Base-by-base conservation (phyloP, 2,888 invertebrate genomes). In the Platycheirus rosarum region DNA sequence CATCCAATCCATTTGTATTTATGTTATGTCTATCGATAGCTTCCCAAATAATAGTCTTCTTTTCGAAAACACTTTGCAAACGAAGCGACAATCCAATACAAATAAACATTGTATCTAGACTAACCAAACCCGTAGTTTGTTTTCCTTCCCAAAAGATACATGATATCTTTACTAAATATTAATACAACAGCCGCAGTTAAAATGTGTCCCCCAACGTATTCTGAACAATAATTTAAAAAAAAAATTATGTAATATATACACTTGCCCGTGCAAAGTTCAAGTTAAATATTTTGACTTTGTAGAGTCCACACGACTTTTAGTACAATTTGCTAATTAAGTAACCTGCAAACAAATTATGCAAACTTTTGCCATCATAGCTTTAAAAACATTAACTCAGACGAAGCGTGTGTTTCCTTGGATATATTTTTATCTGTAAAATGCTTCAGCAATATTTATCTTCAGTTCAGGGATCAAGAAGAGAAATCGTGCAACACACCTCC, bases 231-330 rank as follows among this genome's bases (percentile, higher is more conserved):
- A 32, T 32, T 4, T 23, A 23, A 23, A 23, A 8, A 32, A 32
- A 2, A 8, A 8, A 32, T 32, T 32, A 3, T 32, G 29, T 6
- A 23, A 23, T 32, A 32, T 37, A 20, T n/a, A 26, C 32, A 73
- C 37, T 48, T 53, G 20, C n/a, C 32, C 57, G 35, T 20, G 35
- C 57, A 32, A 23, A 46, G 77, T 73, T 78, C 66, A 73, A 60
- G 66, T 73, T 14, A 60, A 40, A 44, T 60, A 73, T 48, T 46
- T 73, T 48, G 51, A 66, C 73, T 66, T 51, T 51, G 8, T 53
- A 32, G 46, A 51, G 57, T 66, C 73, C 77, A 49, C 53, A 53
- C 44, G 66, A 68, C 42, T 75, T 75, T 65, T 48, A 37, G 13
- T 37, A 23, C 23, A 23, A 23, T 23, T 23, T 23, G 23, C 2